Evolutionary conservation across 1,140 invertebrate genomes (phyloP), one percentile per base, ranked within the genome.

Genomic region (Watersipora subatra): DNA sequence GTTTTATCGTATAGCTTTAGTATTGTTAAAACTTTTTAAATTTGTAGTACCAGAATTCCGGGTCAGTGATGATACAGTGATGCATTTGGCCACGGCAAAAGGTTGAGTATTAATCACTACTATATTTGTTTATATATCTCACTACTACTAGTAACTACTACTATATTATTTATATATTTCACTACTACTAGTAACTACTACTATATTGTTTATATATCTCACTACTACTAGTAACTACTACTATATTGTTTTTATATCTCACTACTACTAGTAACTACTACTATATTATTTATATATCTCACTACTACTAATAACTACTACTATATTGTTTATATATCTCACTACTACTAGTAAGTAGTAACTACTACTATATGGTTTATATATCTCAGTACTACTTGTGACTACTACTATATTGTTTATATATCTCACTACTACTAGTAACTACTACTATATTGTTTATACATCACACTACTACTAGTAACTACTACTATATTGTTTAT

Each of bases 61-160:
- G 26, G 71, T 72, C 1, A 72, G 70, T 69, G 71, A 72, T 66
- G 71, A 72, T 62, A 72, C 71, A 25, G 67, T 72, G 3, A 67
- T 72, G 65, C 70, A 72, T 64, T 28, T 72, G 29, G 71, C 71
- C 20, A 69, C 67, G 24, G 71, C 69, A 27, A 66, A 71, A 63
- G 65, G 67, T 67, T 28, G n/a, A n/a, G n/a, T n/a, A n/a, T 27
- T 57, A 57, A 24, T 46, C 7, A 46, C 34, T 46, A 12, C 7
- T 12, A 46, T 12, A 46, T 57, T 46, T 7, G n/a, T 46, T n/a
- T 46, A 7, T 46, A 12, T 46, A 12, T 46, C 7, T n/a, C 34
- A 46, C 34, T 46, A 12, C n/a, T 46, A 46, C n/a, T 46, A 46
- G n/a, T 12, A 12, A 46, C 7, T 46, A 46, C n/a, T 12, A 12